phyloP scores from a whole-genome alignment of 1,140 invertebrate genomes.

The Drepana arcuata region DNA sequence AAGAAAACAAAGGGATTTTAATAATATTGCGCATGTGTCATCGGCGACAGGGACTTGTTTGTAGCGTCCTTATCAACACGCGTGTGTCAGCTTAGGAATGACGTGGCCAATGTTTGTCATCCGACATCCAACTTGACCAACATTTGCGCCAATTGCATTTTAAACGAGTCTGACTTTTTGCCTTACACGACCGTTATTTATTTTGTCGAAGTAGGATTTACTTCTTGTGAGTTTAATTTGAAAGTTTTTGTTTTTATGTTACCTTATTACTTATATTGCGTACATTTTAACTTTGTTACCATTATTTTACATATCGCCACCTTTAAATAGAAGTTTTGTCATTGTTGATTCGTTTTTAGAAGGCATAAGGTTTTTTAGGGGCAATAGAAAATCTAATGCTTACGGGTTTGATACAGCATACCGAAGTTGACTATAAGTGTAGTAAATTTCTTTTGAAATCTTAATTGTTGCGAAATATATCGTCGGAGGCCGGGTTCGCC shows the following conservation, averaged over 20 bases:
- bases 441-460: conserved; percentile 53
- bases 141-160: conserved; percentile 44
- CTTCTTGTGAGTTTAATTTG: conserved; percentile 41
- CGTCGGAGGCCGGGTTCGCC: conserved; percentile 49
- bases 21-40: too few species aligned
- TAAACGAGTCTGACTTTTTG: conserved; percentile 44
- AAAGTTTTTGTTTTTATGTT: conserved; percentile 46
- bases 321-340: conserved; percentile 19
- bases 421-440: too few species aligned
- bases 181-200: conserved; percentile 36
- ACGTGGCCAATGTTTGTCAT: conserved; percentile 14
- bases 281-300: conserved; percentile 61
- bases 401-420: too few species aligned
- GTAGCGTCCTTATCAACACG: conserved; percentile 17
- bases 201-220: conserved; percentile 13
- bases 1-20: too few species aligned
- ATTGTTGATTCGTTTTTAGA: conserved; percentile 56
- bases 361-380: too few species aligned
- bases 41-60: too few species aligned
- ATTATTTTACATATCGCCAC: too few species aligned
- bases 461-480: conserved; percentile 67
- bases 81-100: conserved; percentile 10
- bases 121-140: conserved; percentile 24
- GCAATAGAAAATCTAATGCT: too few species aligned
- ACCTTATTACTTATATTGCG: conserved; percentile 42